Evolutionary conservation across 2,797 vertebrate species (phyloP), one percentile per base, ranked within the genome.

Genomic region (Acrossocheilus fasciatus): DNA sequence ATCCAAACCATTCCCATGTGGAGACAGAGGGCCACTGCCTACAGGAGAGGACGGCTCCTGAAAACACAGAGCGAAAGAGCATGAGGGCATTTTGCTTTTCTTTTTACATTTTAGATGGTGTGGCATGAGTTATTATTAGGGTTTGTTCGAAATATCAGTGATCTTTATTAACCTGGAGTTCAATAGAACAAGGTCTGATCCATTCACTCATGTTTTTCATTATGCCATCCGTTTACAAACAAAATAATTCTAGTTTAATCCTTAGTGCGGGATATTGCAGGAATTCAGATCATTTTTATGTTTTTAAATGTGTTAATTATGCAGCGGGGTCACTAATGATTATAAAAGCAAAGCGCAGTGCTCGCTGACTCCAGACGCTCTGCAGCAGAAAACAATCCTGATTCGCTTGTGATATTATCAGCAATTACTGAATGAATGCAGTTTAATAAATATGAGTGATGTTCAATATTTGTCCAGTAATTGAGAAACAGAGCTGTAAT

Each of bases 1-100:
- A 90, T 96, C 95, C 78, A 96, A 91, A 18, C 96, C 96, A 8
- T 95, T 96, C 10, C 93, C 95, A 4, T 95, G 92, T 3, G 96
- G 95, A 0, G 95, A 92, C 50, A 64, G 90, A 20, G 92, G 47
- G 0, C 96, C 96, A 90, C 96, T 98, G 86, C 94, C 89, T 0
- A 93, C 91, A 26, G 97, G 97, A 2, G 96, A 98, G 78, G 95
- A 93, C 0, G 97, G 96, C 83, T 98, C 98, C 98, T 98, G 54
- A 15, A 77, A 88, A 77, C 9, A 59, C 26, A 34, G 30, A 34
- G 34, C 84, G 85, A 86, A 89, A 92, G 88, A 82, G 45, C 68
- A 18, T 70, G 43, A 39, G 62, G 14, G 17, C 26, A 52, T 34
- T 20, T 14, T 14, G 18, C 18, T 77, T 36, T 26, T 45, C 23